A percentile compares a stretch with the other conserved stretches of the same genome.
Evolutionary conservation across 2,888 invertebrate genomes (phyloP).

Genomic region (Tipula unca): DNA sequence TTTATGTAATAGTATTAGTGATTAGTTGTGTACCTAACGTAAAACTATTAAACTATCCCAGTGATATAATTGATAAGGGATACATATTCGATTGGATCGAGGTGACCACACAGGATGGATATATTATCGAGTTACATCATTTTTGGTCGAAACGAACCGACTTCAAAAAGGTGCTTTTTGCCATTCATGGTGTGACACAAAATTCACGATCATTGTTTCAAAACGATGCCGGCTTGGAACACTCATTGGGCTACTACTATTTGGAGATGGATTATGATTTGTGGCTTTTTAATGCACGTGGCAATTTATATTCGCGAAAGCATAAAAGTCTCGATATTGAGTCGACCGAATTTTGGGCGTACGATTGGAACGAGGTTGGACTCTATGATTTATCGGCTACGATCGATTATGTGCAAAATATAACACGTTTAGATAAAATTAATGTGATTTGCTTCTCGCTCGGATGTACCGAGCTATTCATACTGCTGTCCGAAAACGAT

Average conservation of each 20-base stretch:
- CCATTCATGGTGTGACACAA: not conserved
- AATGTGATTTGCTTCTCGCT: not conserved
- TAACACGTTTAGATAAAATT: not conserved
- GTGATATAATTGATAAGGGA: not conserved
- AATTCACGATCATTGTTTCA: not conserved
- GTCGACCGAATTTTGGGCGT: not conserved
- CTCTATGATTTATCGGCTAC: not conserved
- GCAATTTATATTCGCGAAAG: not conserved
- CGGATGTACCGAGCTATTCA: not conserved
- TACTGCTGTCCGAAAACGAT: not conserved
- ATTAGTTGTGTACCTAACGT: not conserved
- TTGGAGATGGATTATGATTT: not conserved
- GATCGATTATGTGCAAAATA: not conserved
- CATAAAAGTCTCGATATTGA: not conserved
- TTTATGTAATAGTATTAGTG: not conserved
- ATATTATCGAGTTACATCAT: not conserved
- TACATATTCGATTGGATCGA: not conserved
- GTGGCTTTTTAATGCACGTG: not conserved
- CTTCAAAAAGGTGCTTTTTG: not conserved
- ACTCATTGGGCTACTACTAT: not conserved
- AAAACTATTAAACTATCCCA: not conserved
- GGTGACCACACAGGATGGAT: not conserved
- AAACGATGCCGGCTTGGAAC: not conserved
- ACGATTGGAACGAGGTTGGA: not conserved
- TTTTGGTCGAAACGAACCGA: not conserved